These are phyloP conservation scores for Chrysomallon squamiferum DNA, from an alignment of 1,140 invertebrate genomes.

Conservation along the genomic window DNA sequence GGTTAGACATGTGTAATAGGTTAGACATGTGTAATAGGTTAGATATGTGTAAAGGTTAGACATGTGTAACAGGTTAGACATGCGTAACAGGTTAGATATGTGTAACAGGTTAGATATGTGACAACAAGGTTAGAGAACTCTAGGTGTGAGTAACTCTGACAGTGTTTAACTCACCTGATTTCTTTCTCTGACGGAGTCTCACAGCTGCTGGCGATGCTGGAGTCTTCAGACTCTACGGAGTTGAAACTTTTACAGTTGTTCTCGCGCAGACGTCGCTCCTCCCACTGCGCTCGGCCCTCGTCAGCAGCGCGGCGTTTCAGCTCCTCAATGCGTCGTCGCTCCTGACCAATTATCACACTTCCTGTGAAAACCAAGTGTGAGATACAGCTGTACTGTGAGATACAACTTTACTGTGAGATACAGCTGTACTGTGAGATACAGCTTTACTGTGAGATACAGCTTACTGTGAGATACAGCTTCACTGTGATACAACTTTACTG, in stretches of 20 bases:
- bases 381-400: conserved; percentile 86
- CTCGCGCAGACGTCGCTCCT: conserved; percentile 67
- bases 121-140: no score
- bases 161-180: conserved; percentile 43
- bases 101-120: no score
- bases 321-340: conserved; percentile 86
- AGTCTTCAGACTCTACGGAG: conserved; percentile 73
- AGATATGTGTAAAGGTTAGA: no score
- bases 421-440: conserved; percentile 84
- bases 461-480: conserved; percentile 81
- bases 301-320: conserved; percentile 85
- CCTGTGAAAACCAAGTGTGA: conserved; percentile 32
- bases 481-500: no score
- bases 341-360: conserved; percentile 85
- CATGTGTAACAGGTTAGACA: no score
- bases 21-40: no score
- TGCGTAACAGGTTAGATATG: no score
- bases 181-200: conserved; percentile 73
- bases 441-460: conserved; percentile 76
- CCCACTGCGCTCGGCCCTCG: conserved; percentile 86
- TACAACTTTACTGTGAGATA: conserved; percentile 72
- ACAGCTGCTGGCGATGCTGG: conserved; percentile 70
- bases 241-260: conserved; percentile 75
- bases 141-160: no score
- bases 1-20: no score